Conservation (phyloP, 2,797 vertebrate genomes). For the Thamnophis elegans region DNA sequence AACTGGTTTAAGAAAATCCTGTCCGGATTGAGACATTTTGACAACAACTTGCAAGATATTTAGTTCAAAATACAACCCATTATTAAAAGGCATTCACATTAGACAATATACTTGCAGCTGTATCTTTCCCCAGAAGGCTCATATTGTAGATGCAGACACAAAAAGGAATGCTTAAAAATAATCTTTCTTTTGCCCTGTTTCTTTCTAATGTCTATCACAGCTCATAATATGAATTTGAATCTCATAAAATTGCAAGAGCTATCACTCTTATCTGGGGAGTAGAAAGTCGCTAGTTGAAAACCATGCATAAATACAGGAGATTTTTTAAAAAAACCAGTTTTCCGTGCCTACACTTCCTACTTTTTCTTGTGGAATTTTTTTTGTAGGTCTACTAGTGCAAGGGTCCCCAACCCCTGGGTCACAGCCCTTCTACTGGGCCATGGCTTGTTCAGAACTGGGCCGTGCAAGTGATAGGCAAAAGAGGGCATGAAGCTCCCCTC, state of each 20-base stretch:
- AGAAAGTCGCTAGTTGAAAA: neutral
- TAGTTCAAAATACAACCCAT: neutral
- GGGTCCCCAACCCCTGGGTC: neutral
- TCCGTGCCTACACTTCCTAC: neutral
- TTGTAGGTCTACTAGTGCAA: neutral
- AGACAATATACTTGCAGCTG: neutral
- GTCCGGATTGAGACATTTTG: neutral
- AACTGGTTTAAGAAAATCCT: neutral
- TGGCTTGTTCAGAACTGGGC: neutral
- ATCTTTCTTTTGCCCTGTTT: neutral
- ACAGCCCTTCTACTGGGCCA: neutral
- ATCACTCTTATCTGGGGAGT: neutral
- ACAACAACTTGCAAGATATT: neutral
- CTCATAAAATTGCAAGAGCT: neutral
- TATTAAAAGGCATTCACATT: neutral
- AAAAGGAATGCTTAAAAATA: neutral
- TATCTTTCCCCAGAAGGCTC: neutral
- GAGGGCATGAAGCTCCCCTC: neutral
- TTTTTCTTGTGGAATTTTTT: neutral
- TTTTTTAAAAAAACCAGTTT: neutral
- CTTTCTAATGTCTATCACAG: neutral
- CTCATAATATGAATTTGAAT: neutral
- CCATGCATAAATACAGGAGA: neutral
- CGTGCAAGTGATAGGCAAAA: neutral
- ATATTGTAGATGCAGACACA: neutral